A percentile compares a stretch with the other conserved stretches of the same genome.
phyloP scores from a whole-genome alignment of 2,113 vertebrate genomes.

The Hucho hucho region DNA sequence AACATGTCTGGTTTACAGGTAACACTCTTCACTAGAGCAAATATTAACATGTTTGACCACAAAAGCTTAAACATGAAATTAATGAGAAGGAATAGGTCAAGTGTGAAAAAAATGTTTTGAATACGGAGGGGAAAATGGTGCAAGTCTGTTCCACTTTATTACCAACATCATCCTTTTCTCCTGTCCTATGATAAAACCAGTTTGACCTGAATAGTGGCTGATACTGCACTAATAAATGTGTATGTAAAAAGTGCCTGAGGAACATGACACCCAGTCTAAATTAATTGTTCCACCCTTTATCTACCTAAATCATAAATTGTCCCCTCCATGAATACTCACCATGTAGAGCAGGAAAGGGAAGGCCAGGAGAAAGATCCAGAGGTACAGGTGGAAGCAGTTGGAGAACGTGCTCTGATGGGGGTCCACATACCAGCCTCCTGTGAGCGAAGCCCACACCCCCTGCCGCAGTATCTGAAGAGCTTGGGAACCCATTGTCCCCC shows the following conservation, averaged over 20 bases:
- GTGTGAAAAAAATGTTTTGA: not conserved
- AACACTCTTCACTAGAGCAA: too few species aligned
- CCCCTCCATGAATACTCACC: constrained; percentile 76
- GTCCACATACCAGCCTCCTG: constrained; percentile 95
- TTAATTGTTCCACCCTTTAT: not conserved
- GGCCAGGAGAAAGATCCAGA: constrained; percentile 92
- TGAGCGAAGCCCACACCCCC: constrained; percentile 94
- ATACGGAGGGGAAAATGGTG: too few species aligned
- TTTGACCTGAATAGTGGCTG: too few species aligned
- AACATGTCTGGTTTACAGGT: too few species aligned
- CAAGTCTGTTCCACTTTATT: too few species aligned
- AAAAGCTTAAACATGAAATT: not conserved
- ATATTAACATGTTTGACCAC: too few species aligned
- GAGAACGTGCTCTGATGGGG: constrained; percentile 93
- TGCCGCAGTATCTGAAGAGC: constrained; percentile 87
- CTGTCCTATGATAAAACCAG: too few species aligned
- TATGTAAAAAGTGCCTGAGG: too few species aligned
- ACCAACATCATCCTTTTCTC: too few species aligned
- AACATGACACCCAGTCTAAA: not conserved
- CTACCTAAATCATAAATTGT: constrained; percentile 14
- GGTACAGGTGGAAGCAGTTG: constrained; percentile 94
- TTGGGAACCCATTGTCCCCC: constrained; percentile 84
- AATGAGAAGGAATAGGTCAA: not conserved
- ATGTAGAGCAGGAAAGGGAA: constrained; percentile 92
- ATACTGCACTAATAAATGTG: too few species aligned